Evolutionary conservation across 2,888 invertebrate genomes (phyloP), one percentile per base, ranked within the genome.

Genomic region (Papilio protenor): DNA sequence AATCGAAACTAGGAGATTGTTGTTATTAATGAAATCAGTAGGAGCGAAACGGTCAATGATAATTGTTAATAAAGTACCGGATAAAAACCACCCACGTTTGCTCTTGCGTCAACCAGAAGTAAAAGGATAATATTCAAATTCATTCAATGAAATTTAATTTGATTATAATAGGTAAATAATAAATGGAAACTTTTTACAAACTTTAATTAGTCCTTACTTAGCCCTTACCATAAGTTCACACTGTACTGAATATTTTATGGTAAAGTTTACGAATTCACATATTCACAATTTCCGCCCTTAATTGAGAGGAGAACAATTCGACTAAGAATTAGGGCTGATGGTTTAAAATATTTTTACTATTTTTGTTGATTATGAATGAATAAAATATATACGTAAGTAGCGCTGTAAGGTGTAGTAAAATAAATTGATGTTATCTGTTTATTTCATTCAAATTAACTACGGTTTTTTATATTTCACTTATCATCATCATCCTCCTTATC

Each of bases 41-140:
- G 52, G 64, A 21, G 76, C 16, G 45, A 47, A 66, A 45, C 18
- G 40, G 52, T 66, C 55, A 77, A 64, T 66, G 64, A 77, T 73
- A 77, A 73, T 70, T 70, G 45, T 75, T 75, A 57, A 55, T 16
- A 55, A 69, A 66, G 21, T 52, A 66, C 47, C 21, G 52, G 49
- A 75, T 45, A 69, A 55, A 18, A 45, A 47, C 70, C 45, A 16
- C 77, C 64, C 52, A 69, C 73, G 40, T 69, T 55, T 40, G 47
- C 18, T 61, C 52, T 71, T 71, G 45, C 77, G 45, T 57, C 27
- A 77, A 77, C 73, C 77, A 77, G 66, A 77, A 77, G 55, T 77
- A 66, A 77, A 47, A 77, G 64, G 55, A 57, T 57, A 70, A 75
- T n/a, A 71, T 73, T 66, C 57, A 6, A 77, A 74, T 73, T 52